Evolutionary conservation across 1,140 invertebrate species (phyloP), one percentile per base, ranked within the genome.

Genomic region (Sarcophaga bullata): DNA sequence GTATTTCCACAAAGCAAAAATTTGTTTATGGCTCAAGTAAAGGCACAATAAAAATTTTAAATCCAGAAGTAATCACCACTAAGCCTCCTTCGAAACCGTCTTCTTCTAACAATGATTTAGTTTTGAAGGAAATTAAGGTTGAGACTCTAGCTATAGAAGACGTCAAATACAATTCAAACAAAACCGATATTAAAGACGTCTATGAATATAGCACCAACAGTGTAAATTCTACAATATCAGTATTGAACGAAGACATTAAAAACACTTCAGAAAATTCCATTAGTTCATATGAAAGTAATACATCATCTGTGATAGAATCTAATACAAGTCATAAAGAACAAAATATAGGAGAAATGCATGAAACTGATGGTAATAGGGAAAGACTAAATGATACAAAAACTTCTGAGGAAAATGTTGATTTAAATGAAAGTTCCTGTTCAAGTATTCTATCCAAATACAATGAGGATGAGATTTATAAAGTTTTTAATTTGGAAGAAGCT

Each of bases 11-110:
- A 10, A 78, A 78, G 50, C 48, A 78, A 85, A 86, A 87, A 9
- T 89, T 84, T 76, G 87, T 86, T 0, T 87, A 89, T 82, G 88
- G 88, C 3, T 87, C 88, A 0, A 85, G 86, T 0, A 86, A 86
- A 52, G 88, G 88, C 6, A 89, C 86, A 0, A 88, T 89, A 0
- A 89, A 89, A 84, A 89, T 89, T 80, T 84, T 89, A n/a, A 89
- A 89, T 83, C 88, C 88, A 0, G 88, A 89, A 48, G 86, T 89
- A 0, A 86, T 89, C 9, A 88, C 87, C 48, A 89, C 83, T 73
- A 85, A 86, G 49, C 87, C 87, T 8, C 88, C 88, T 8, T 78
- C 75, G 3, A 78, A 78, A 13, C 75, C 48, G 11, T 19, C 75
- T 13, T 11, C 48, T 8, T 88, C 85, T 10, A 80, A 83, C 0